These are phyloP conservation scores for Catostylus mosaicus DNA, from an alignment of 30 jellyfish, hydroid and myxozoan species.

Conservation along the genomic window DNA sequence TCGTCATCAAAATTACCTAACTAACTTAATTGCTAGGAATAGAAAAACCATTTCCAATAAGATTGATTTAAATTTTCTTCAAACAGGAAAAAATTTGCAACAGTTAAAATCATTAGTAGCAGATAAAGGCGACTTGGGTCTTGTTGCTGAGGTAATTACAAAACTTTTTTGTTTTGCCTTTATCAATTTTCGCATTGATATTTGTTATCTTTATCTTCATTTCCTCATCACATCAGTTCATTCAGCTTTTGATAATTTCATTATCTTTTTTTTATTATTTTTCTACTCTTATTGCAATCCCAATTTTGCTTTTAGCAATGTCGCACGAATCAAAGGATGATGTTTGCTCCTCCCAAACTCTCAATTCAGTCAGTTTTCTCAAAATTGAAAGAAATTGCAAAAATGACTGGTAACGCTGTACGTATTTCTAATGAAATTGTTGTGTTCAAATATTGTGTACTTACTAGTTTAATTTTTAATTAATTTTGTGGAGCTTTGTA, in stretches of 20 bases:
- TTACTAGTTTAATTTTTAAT: no score
- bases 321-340: constrained; percentile 90
- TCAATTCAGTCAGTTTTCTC: constrained; percentile 77
- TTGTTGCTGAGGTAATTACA: constrained; percentile 92
- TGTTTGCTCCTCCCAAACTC: constrained; percentile 93
- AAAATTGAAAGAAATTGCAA: constrained; percentile 88
- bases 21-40: no score
- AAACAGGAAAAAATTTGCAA: constrained; percentile 82
- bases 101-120: constrained; percentile 80
- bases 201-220: neutral
- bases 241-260: neutral
- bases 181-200: neutral
- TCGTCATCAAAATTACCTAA: no score
- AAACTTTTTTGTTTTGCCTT: neutral
- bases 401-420: constrained; percentile 95
- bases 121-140: constrained; percentile 92
- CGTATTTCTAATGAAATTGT: constrained; percentile 5
- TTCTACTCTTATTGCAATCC: no score
- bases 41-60: no score
- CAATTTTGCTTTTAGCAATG: constrained; percentile 70
- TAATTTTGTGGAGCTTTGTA: no score
- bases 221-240: neutral
- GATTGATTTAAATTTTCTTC: no score
- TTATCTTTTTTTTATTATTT: neutral
- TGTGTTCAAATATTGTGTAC: no score